Base-by-base conservation (phyloP, 2,888 invertebrate genomes). In the Exephanes ischioxanthus region DNA sequence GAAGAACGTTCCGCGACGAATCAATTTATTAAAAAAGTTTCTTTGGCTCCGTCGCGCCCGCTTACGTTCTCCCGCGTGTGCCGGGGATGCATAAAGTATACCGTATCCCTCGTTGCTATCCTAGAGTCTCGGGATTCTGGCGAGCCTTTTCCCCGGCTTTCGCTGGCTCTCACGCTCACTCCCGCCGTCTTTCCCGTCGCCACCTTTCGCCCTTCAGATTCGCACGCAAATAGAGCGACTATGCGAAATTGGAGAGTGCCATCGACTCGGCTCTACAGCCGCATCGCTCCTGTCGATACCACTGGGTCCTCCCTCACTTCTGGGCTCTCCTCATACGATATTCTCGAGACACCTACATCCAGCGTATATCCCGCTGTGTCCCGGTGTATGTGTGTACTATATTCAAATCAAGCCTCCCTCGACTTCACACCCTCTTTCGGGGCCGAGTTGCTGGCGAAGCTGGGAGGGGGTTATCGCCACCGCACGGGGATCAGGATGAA, bases 1-100 rank as follows among this genome's bases (percentile, higher is more conserved):
- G 4, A 16, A 14, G 16, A 48, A 48, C 45, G 14, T 16, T 48
- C 45, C 45, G 45, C 41, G 63, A 63, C 53, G 73, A 79, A 73
- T 73, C 73, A 79, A 79, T 83, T 83, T 70, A 83, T 80, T 83
- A 63, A 80, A 80, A 73, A 83, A 79, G 79, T 80, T 80, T 83
- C 75, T 83, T 75, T 71, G 80, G 19, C 45, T n/a, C 61, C 37
- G 66, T 53, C 30, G n/a, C 80, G 51, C 26, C 30, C 26, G 72
- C 41, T 53, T 63, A 41, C 16, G 53, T 63, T 63, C 11, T 55
- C 7, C 14, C 63, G 70, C 53, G 75, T 33, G 30, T 58, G 70
- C 68, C 22, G 33, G 48, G 41, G 37, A 70, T 83, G 70, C 70
- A 83, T 75, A 67, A 73, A 66, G 51, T 80, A 73, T 55, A 19